A percentile compares a stretch with the other conserved stretches of the same genome.
These are phyloP conservation scores for Cremastinae sp. DNA, from an alignment of 2,888 invertebrate species.

Conservation along the genomic window DNA sequence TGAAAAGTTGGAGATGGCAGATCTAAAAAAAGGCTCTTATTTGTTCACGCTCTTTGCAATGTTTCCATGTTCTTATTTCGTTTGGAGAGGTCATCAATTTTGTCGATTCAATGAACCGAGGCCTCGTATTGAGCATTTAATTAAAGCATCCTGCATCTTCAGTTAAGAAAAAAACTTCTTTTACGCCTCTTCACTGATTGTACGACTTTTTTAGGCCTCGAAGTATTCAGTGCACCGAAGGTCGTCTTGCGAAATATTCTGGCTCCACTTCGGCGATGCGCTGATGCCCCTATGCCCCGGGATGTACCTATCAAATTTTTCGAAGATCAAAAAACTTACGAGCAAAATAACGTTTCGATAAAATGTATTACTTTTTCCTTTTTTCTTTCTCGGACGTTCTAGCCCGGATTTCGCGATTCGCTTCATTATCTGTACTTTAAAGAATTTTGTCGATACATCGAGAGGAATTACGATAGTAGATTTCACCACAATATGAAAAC, in stretches of 20 bases:
- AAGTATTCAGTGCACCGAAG: constrained; percentile 1
- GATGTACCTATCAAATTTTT: constrained; percentile 56
- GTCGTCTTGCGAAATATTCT: constrained; percentile 36
- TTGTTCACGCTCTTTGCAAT: too few species aligned
- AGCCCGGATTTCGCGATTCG: too few species aligned
- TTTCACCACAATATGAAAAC: too few species aligned
- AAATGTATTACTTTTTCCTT: too few species aligned
- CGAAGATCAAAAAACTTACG: too few species aligned
- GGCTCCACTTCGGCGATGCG: constrained; percentile 34
- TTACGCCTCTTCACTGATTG: constrained; percentile 4
- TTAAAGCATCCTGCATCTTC: constrained; percentile 4
- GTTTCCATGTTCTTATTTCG: not conserved
- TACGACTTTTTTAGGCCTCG: constrained; percentile 24
- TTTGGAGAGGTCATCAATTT: constrained; percentile 23
- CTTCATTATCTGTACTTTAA: too few species aligned
- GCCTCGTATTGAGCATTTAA: constrained; percentile 6
- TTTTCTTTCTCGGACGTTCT: too few species aligned
- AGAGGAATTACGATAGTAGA: too few species aligned
- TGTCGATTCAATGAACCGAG: not conserved
- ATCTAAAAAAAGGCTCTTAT: too few species aligned
- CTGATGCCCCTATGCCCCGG: constrained; percentile 60
- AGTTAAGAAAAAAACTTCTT: not conserved
- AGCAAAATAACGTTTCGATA: too few species aligned
- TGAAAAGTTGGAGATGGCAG: too few species aligned
- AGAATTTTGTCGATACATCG: too few species aligned